Evolutionary conservation across 2,888 invertebrate species (phyloP), one percentile per base, ranked within the genome.

Genomic region (Ectemnius cavifrons): DNA sequence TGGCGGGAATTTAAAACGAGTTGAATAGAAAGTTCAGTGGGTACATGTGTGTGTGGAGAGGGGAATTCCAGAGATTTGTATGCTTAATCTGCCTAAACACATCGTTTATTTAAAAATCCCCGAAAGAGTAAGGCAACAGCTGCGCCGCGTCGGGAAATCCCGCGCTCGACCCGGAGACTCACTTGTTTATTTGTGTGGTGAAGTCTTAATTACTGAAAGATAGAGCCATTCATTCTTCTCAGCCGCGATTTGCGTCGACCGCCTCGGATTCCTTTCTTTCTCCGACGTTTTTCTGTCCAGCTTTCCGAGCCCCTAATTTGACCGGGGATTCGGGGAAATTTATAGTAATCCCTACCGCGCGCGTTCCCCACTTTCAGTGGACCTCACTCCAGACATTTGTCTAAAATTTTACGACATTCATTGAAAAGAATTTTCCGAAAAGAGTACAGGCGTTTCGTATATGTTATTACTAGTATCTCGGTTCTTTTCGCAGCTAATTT

Each of bases 191-290:
- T 86, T 83, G 80, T 79, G n/a, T 77, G 59, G 68, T 60, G 69
- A 60, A 73, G 83, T 85, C 88, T 86, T 89, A 88, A 89, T 89
- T 89, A 87, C 87, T 79, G 78, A 88, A 89, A 86, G 88, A 89
- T 88, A 86, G 85, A 89, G 86, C 88, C 83, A 85, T 87, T 82
- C 83, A 83, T 88, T 87, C 85, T 81, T 78, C 81, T 72, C 45
- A 61, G 23, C 63, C 27, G 63, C 75, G 74, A 75, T 73, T 77
- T 66, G 67, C 47, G 57, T 27, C 67, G 59, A 67, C 59, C 73
- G 61, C 69, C 6, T n/a, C 62, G 62, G 45, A 20, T 6, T 37
- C 23, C 23, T n/a, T 18, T n/a, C 4, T 58, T 5, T 56, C 14
- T 6, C 57, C 11, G n/a, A 6, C 45, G 23, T 56, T 37, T 52